Percentiles rank a stretch among this genome's conserved stretches.
Conservation (phyloP, 2,888 invertebrate species). For the Scaptomyza caliginosa region DNA sequence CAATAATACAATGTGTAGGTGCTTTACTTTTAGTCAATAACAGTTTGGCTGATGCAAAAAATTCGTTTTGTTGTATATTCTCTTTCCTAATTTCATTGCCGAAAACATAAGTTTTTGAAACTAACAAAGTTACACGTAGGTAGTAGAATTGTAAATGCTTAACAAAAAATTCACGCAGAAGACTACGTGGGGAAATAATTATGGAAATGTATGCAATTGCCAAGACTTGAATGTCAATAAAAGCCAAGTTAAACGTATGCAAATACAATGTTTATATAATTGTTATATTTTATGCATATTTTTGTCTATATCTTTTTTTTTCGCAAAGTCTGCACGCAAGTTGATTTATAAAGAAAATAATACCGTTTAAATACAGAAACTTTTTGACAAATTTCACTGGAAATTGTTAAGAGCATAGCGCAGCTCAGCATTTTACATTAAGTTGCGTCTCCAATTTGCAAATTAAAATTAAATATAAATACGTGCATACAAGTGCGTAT, state of each 20-base stretch:
- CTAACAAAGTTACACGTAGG: not conserved
- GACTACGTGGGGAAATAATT: not conserved
- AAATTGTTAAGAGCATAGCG: not conserved
- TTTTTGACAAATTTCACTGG: not conserved
- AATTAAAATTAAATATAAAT: slow-evolving; percentile 61
- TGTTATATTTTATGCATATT: not conserved
- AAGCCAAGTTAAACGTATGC: not conserved
- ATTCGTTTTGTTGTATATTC: too few relatives aligned
- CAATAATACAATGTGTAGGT: slow-evolving; percentile 4
- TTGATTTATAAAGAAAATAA: not conserved
- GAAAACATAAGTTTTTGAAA: not conserved
- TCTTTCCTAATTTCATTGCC: not conserved
- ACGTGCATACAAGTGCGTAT: not conserved
- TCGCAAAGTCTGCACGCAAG: not conserved
- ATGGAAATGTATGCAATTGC: not conserved
- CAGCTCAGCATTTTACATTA: not conserved
- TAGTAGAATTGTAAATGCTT: too few relatives aligned
- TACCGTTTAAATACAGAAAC: not conserved
- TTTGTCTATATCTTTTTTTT: not conserved
- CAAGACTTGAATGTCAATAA: not conserved
- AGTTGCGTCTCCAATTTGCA: slow-evolving; percentile 38
- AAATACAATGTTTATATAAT: not conserved
- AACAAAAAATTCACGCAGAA: not conserved
- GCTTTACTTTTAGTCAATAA: not conserved
- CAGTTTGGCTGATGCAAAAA: slow-evolving; percentile 26